Conservation (phyloP, 1,140 invertebrate genomes). For the Drosophila pandora region DNA sequence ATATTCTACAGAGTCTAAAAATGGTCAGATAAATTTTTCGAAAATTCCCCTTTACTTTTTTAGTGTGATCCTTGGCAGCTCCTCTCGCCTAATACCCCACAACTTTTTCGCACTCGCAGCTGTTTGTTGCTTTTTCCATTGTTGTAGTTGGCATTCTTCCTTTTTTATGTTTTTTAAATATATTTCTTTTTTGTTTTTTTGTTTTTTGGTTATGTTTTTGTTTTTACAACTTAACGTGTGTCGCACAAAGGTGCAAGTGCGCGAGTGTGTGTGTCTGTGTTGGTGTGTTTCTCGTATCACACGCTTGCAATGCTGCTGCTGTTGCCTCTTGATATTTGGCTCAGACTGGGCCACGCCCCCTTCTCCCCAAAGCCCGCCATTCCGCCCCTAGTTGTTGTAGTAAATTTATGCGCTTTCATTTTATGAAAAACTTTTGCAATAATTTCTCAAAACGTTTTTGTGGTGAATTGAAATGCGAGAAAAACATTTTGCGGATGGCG, state of each 20-base stretch:
- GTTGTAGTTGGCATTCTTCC: constrained; percentile 20
- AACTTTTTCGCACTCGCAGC: constrained; percentile 56
- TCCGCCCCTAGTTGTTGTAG: constrained; percentile 52
- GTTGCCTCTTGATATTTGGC: constrained; percentile 72
- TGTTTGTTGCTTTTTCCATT: constrained; percentile 39
- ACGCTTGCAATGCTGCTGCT: constrained; percentile 65
- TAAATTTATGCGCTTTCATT: constrained; percentile 83
- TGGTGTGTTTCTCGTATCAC: constrained; percentile 57
- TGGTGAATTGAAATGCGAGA: constrained; percentile 83
- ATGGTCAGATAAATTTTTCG: not conserved
- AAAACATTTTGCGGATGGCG: constrained; percentile 83
- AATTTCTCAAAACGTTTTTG: constrained; percentile 84
- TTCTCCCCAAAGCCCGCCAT: not conserved
- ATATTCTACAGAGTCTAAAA: not conserved
- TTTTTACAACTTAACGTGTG: constrained; percentile 80
- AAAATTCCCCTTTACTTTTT: constrained; percentile 7
- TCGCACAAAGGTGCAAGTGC: constrained; percentile 74
- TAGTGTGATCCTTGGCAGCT: not conserved
- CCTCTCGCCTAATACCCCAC: constrained; percentile 27
- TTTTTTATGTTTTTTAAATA: constrained; percentile 19
- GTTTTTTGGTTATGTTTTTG: constrained; percentile 38
- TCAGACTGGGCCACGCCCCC: constrained; percentile 37
- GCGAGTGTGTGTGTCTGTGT: constrained; percentile 16
- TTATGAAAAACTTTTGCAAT: constrained; percentile 83
- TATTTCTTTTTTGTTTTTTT: not conserved